Evolutionary conservation across 2,888 invertebrate species (phyloP), one percentile per base, ranked within the genome.

Genomic region (Drosophila cognata): DNA sequence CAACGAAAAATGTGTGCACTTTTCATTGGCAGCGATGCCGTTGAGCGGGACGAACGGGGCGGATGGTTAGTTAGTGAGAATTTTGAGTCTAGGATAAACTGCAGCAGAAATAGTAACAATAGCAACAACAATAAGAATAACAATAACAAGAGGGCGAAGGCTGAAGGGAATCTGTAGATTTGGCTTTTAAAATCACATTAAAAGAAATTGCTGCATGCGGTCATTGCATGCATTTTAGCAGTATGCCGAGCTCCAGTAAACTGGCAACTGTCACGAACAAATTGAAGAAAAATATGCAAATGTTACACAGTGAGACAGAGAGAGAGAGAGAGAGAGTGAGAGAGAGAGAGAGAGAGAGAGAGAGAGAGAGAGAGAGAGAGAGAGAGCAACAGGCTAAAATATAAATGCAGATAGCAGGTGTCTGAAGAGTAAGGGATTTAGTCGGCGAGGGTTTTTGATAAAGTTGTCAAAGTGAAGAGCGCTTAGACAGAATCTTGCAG

Each of bases 101-200:
- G 50, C 21, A 57, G 48, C 59, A 76, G 36, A 16, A 53, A 16
- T 4, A 4, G 13, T 28, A 72, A 28, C 50, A 61, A 29, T 29
- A 48, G 29, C 48, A 61, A n/a, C 28, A 71, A 29, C n/a, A 46
- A 56, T 43, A 43, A 50, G 29, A 68, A 51, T 50, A 52, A 56
- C 41, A 68, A 57, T 41, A 71, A 48, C 38, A 69, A 28, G 11
- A 70, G 21, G 21, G 10, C 10, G 29, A 31, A 21, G 31, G n/a
- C 18, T 6, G 16, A 21, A 16, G 46, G 59, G 69, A 83, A 84
- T 77, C 79, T 88, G 83, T 88, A 85, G 86, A 81, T 88, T 83
- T 88, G 81, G 75, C 88, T 83, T 85, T 85, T 85, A 85, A 85
- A 85, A 88, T 81, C 77, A 83, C 88, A 88, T 85, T 85, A 88